Evolutionary conservation across 2,113 vertebrate species (phyloP), one percentile per base, ranked within the genome.

Genomic region (Chrysemys picta): DNA sequence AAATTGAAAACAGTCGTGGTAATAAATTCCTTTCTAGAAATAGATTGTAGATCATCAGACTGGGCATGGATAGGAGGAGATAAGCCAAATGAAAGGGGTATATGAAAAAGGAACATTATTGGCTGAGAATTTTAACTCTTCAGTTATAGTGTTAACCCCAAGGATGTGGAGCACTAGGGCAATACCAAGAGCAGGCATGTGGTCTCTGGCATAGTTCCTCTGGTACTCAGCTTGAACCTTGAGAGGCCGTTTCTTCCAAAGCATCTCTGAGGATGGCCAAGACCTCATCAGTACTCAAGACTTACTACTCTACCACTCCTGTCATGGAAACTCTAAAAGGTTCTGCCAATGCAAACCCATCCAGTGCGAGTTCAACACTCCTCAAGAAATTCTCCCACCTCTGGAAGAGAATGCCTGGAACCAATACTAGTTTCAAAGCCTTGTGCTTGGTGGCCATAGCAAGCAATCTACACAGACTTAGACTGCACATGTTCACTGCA

Each of bases 131-230:
- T 0, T 0, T 65, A 86, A 5, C 25, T 54, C 8, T 38, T 47
- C 83, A 54, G 53, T 3, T 14, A 17, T 62, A 25, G 75, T 5
- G 62, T 24, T 82, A 62, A 82, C 38, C 52, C 82, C 0, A 5
- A 5, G 38, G 38, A 24, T 65, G 24, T 7, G 0, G 10, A 42
- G 25, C 2, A 12, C 38, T 21, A 82, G 53, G 31, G 6, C 5
- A 10, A 8, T 6, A 49, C 14, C 47, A 35, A 83, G 21, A 1
- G 0, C 5, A 14, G 47, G 8, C 47, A 2, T 1, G 52, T 5
- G 45, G 35, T 56, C 38, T 22, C 72, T 22, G 22, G 42, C 10
- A 14, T 14, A 45, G 5, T 7, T 45, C 38, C 10, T 42, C 42
- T 45, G 8, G 35, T n/a, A 69, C 72, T 45, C 11, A 27, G 24